Percentiles rank a stretch among this genome's conserved stretches.
These are phyloP conservation scores for Siphlonurus alternatus DNA, from an alignment of 2,888 invertebrate genomes.

Conservation along the genomic window DNA sequence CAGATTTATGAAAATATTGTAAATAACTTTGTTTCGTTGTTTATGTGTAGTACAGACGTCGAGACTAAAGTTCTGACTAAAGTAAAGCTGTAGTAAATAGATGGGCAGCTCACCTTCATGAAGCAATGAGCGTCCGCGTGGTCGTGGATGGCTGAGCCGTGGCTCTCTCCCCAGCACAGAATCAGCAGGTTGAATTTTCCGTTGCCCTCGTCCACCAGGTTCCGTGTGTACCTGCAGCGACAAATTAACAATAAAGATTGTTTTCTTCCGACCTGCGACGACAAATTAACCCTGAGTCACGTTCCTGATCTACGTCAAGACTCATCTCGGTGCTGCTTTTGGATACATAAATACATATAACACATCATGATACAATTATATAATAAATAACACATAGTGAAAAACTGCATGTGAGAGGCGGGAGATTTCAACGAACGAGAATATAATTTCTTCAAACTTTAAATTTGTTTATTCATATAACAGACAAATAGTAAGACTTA, in stretches of 20 bases:
- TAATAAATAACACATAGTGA: too few species aligned
- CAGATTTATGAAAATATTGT: too few species aligned
- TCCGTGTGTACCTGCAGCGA: conserved; percentile 77
- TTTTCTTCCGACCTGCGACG: neutral
- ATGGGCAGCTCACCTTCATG: conserved; percentile 66
- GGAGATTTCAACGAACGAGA: too few species aligned
- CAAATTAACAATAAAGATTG: conserved; percentile 10
- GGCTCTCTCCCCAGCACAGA: conserved; percentile 95
- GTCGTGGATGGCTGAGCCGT: conserved; percentile 90
- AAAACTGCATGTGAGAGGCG: too few species aligned
- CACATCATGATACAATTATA: neutral
- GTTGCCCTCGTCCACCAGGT: conserved; percentile 89
- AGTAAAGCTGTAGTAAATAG: too few species aligned
- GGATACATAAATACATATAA: conserved; percentile 1
- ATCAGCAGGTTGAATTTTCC: conserved; percentile 95
- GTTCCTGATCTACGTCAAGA: neutral
- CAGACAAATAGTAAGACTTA: too few species aligned
- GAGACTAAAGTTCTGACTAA: too few species aligned
- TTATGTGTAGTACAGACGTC: too few species aligned
- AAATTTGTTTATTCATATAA: too few species aligned
- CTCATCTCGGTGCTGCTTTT: neutral
- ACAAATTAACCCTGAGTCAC: too few species aligned
- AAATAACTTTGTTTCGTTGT: too few species aligned
- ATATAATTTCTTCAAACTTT: too few species aligned
- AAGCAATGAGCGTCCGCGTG: conserved; percentile 95